phyloP scores from a whole-genome alignment of 2,113 vertebrate species.

The Dendropsophus ebraccatus region DNA sequence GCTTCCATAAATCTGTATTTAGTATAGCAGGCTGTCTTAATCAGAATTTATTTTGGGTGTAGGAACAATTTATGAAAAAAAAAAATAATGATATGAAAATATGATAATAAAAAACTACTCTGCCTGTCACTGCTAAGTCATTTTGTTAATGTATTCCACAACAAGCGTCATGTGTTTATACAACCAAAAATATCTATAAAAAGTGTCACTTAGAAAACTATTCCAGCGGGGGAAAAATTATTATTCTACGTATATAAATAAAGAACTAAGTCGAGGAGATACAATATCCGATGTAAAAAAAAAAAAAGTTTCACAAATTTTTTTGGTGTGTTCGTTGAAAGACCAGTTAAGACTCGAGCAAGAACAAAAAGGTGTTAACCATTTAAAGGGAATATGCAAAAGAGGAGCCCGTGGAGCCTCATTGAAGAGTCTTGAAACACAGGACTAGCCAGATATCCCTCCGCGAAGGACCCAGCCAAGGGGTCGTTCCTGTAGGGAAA shows the following conservation, averaged over 20 bases:
- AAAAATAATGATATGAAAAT: slow-evolving; percentile 45
- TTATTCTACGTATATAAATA: background rate
- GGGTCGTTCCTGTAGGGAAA: no score
- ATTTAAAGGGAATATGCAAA: no score
- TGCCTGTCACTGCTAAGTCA: slow-evolving; percentile 39
- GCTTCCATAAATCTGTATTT: background rate
- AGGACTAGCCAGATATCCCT: no score
- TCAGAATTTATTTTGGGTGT: slow-evolving; percentile 56
- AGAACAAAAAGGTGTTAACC: background rate
- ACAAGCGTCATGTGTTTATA: background rate
- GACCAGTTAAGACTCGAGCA: background rate
- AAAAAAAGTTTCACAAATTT: background rate
- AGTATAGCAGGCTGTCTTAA: slow-evolving; percentile 41
- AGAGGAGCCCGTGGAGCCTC: no score
- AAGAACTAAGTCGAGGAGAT: background rate
- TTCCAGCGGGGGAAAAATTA: background rate
- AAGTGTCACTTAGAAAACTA: background rate
- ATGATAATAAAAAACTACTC: slow-evolving; percentile 47
- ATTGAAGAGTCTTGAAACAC: no score
- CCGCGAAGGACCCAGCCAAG: no score
- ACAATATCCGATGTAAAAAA: background rate
- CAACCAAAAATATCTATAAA: slow-evolving; percentile 30
- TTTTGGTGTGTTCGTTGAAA: no score
- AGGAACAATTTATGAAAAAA: slow-evolving; percentile 36
- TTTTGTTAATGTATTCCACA: slow-evolving; percentile 48